Conservation (phyloP, 2,113 vertebrate species). For the Nycticryphes semicollaris region DNA sequence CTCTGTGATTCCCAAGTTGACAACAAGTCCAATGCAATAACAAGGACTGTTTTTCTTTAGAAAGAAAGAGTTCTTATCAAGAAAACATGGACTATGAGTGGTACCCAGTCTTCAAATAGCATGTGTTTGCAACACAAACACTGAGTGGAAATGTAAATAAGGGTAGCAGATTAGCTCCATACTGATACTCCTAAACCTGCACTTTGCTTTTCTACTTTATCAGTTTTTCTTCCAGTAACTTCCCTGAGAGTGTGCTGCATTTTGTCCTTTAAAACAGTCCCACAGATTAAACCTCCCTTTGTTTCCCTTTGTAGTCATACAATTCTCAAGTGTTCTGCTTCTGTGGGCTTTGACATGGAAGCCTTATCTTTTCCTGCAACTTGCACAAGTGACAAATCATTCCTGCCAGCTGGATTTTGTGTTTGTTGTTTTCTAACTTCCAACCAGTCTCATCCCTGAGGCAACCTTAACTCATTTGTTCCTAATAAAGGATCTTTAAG, state of each 20-base stretch:
- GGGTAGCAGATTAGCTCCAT: slow-evolving; percentile 4
- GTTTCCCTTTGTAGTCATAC: background rate
- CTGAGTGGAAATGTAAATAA: slow-evolving; percentile 70
- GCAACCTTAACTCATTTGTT: background rate
- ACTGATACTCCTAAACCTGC: background rate
- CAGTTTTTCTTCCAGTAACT: background rate
- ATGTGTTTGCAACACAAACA: slow-evolving; percentile 24
- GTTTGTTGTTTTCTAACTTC: background rate
- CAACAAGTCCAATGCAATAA: background rate
- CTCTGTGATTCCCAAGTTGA: background rate
- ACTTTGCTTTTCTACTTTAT: background rate
- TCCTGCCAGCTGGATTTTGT: background rate
- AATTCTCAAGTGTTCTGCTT: background rate
- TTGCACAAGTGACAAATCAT: background rate
- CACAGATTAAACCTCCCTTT: background rate
- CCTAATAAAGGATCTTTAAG: background rate
- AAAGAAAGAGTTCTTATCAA: slow-evolving; percentile 17
- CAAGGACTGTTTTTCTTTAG: background rate
- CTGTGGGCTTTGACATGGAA: fast-evolving
- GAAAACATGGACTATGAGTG: background rate
- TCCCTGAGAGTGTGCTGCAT: background rate
- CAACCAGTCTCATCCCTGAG: background rate
- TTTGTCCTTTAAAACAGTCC: background rate
- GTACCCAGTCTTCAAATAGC: background rate
- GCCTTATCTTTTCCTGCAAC: background rate